Evolutionary conservation across 2,797 vertebrate species (phyloP).

Genomic region (Hydrophis major): DNA sequence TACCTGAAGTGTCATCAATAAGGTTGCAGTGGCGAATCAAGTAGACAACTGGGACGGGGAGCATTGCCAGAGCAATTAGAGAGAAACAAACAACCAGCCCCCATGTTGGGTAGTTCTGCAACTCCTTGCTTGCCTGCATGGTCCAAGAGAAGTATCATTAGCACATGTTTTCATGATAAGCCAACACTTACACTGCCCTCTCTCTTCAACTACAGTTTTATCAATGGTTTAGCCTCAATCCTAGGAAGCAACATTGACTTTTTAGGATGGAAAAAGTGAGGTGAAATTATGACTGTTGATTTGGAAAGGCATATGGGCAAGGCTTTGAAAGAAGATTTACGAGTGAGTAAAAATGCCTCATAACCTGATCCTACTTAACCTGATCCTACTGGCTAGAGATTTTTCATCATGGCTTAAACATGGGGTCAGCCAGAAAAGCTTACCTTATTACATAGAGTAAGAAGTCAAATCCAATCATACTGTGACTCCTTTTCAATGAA

Average conservation of each 20-base stretch:
- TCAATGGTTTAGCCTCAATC: not conserved
- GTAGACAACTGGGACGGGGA: conserved; percentile 88
- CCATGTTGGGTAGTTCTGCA: conserved; percentile 84
- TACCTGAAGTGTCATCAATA: conserved; percentile 75
- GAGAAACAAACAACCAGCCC: conserved; percentile 84
- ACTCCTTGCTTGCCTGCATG: conserved; percentile 80
- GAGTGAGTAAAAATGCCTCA: not conserved
- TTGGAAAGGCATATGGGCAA: not conserved
- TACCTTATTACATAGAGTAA: not conserved
- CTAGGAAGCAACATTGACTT: not conserved
- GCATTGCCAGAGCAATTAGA: conserved; percentile 83
- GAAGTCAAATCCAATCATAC: not conserved
- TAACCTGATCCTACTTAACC: not conserved
- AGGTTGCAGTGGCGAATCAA: conserved; percentile 84
- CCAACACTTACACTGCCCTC: not conserved
- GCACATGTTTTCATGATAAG: not conserved
- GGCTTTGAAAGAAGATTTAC: not conserved
- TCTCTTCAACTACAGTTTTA: not conserved
- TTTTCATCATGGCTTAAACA: not conserved
- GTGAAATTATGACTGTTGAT: not conserved
- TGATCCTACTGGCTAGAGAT: not conserved
- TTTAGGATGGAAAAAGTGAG: not conserved
- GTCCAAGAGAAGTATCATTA: conserved; percentile 22
- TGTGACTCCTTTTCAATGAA: not conserved
- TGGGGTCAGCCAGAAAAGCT: not conserved